Evolutionary conservation across 1,140 invertebrate species (phyloP).

Genomic region (Tigriopus japonicus): DNA sequence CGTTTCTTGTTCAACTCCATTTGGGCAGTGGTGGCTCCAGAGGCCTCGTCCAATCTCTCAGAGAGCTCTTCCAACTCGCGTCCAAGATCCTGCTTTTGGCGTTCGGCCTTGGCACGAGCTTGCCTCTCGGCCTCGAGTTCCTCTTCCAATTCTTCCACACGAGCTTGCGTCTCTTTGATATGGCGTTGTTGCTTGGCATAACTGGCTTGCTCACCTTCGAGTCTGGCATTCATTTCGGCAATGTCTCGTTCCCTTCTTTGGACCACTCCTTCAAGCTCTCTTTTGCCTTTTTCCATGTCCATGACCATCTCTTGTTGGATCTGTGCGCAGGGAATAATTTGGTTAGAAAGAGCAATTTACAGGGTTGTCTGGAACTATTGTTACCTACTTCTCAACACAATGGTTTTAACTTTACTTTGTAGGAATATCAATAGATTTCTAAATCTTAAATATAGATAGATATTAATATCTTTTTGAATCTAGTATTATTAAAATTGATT

Average conservation of each 20-base stretch:
- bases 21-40: constrained; percentile 93
- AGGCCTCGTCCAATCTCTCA: constrained; percentile 92
- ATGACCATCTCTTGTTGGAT: constrained; percentile 44
- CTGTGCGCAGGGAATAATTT: too few relatives aligned
- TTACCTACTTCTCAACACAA: too few relatives aligned
- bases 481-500: too few relatives aligned
- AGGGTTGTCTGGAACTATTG: too few relatives aligned
- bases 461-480: too few relatives aligned
- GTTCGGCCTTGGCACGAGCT: constrained; percentile 65
- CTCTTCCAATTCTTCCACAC: constrained; percentile 93
- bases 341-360: too few relatives aligned
- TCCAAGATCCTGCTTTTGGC: constrained; percentile 35
- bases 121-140: constrained; percentile 94
- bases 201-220: constrained; percentile 56
- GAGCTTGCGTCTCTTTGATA: constrained; percentile 77
- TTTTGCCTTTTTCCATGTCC: constrained; percentile 33
- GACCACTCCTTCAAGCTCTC: constrained; percentile 50
- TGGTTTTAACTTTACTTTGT: too few relatives aligned
- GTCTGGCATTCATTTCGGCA: constrained; percentile 50
- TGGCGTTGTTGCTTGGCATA: constrained; percentile 84
- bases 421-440: too few relatives aligned
- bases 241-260: constrained; percentile 95
- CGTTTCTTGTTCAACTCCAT: constrained; percentile 99
- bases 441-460: too few relatives aligned
- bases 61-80: constrained; percentile 85